Evolutionary conservation across 2,113 vertebrate genomes (phyloP).

Genomic region (Hydrolagus affinis): DNA sequence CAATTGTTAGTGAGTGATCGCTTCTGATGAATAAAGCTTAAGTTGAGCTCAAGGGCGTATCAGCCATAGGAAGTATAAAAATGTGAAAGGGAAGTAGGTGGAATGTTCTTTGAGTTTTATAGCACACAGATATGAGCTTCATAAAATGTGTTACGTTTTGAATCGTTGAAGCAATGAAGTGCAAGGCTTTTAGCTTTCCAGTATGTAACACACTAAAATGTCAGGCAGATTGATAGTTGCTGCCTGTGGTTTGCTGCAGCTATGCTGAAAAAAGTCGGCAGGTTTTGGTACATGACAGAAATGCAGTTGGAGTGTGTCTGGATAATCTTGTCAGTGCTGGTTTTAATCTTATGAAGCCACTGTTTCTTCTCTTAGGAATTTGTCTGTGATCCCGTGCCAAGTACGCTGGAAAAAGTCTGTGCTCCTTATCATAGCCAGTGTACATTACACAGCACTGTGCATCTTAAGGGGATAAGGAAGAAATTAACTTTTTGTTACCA

Average conservation of each 20-base stretch:
- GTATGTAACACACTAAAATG: neutral
- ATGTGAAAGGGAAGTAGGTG: slow-evolving; percentile 27
- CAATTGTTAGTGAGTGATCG: slow-evolving; percentile 33
- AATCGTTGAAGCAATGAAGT: slow-evolving; percentile 1
- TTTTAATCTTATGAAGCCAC: slow-evolving; percentile 30
- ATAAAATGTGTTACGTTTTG: neutral
- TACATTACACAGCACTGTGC: slow-evolving; percentile 18
- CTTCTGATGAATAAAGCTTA: slow-evolving; percentile 41
- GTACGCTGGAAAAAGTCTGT: slow-evolving; percentile 17
- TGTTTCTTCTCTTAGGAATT: slow-evolving; percentile 33
- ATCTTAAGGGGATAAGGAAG: neutral
- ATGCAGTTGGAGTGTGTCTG: neutral
- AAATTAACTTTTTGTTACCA: neutral
- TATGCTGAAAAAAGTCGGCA: neutral
- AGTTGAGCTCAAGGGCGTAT: slow-evolving; percentile 32
- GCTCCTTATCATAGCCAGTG: slow-evolving; percentile 32
- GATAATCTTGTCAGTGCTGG: slow-evolving; percentile 22
- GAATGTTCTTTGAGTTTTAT: slow-evolving; percentile 28
- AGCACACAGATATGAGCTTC: slow-evolving; percentile 18
- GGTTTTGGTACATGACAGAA: slow-evolving; percentile 12
- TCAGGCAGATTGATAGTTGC: neutral
- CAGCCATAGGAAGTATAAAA: slow-evolving; percentile 29
- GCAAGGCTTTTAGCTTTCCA: neutral
- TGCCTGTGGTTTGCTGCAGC: neutral
- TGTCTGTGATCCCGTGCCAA: slow-evolving; percentile 37